Percentiles rank a stretch among this genome's conserved stretches.
Evolutionary conservation across 2,113 vertebrate species (phyloP).

Genomic region (Eubucco bourcierii): DNA sequence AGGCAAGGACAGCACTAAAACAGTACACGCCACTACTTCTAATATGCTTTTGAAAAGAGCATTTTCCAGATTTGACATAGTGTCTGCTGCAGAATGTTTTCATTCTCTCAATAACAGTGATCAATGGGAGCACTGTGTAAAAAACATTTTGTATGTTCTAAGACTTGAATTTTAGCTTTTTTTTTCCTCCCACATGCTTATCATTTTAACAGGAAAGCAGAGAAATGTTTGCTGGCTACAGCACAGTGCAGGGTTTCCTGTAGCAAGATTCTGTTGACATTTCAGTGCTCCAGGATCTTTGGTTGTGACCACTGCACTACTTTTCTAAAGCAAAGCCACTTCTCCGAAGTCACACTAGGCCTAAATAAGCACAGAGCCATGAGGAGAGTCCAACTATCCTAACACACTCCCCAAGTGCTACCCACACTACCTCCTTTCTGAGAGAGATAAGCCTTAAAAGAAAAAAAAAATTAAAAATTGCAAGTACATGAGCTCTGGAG

Average conservation of each 20-base stretch:
- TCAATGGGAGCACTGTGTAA: not conserved
- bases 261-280: not conserved
- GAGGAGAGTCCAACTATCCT: not conserved
- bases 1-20: not conserved
- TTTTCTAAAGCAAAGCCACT: not conserved
- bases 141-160: not conserved
- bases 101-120: not conserved
- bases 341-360: not conserved
- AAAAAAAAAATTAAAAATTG: not conserved
- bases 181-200: not conserved
- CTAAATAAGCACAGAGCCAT: not conserved
- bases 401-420: too few relatives aligned
- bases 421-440: not conserved
- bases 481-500: not conserved
- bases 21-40: not conserved
- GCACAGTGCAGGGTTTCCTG: not conserved
- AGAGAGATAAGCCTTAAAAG: not conserved
- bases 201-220: not conserved
- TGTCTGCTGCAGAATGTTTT: not conserved
- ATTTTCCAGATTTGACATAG: not conserved
- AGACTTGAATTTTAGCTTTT: not conserved
- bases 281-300: not conserved
- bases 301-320: not conserved
- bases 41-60: fast-evolving
- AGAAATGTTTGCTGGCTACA: not conserved